Evolutionary conservation across 2,113 vertebrate genomes (phyloP).

Genomic region (Argyrosomus japonicus): DNA sequence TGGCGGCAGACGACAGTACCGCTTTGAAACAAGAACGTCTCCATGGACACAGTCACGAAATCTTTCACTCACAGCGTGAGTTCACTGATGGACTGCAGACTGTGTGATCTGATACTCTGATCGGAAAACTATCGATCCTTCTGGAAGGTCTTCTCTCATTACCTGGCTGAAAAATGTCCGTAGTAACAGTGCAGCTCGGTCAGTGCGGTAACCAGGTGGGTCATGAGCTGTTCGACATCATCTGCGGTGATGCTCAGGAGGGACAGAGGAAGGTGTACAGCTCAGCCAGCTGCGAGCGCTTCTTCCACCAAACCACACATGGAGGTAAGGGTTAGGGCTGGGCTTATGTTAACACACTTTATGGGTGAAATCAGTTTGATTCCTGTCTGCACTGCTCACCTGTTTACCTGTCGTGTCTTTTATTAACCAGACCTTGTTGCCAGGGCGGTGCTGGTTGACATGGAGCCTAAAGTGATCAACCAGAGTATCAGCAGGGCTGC

Average conservation of each 20-base stretch:
- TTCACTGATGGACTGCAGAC: background rate
- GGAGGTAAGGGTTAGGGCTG: slow-evolving; percentile 80
- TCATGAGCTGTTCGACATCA: slow-evolving; percentile 87
- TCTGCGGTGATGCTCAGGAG: slow-evolving; percentile 83
- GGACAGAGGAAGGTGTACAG: slow-evolving; percentile 83
- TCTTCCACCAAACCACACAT: slow-evolving; percentile 85
- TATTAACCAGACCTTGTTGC: slow-evolving; percentile 79
- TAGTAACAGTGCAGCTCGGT: slow-evolving; percentile 93
- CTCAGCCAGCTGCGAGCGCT: slow-evolving; percentile 86
- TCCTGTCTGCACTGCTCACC: background rate
- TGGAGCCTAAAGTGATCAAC: slow-evolving; percentile 97
- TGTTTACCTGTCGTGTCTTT: background rate
- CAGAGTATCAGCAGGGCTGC: slow-evolving; percentile 86
- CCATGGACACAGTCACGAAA: background rate
- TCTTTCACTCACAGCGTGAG: background rate
- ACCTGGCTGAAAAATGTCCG: slow-evolving; percentile 84
- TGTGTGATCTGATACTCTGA: background rate
- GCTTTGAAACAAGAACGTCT: background rate
- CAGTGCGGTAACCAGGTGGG: slow-evolving; percentile 98
- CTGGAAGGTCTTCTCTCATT: background rate
- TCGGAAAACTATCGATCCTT: background rate
- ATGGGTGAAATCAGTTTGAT: rapidly evolving
- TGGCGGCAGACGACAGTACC: slow-evolving; percentile 10
- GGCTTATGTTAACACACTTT: too few relatives aligned
- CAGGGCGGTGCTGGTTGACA: slow-evolving; percentile 93